Evolutionary conservation across 2,888 invertebrate species (phyloP).

Genomic region (Malacosoma neustria): DNA sequence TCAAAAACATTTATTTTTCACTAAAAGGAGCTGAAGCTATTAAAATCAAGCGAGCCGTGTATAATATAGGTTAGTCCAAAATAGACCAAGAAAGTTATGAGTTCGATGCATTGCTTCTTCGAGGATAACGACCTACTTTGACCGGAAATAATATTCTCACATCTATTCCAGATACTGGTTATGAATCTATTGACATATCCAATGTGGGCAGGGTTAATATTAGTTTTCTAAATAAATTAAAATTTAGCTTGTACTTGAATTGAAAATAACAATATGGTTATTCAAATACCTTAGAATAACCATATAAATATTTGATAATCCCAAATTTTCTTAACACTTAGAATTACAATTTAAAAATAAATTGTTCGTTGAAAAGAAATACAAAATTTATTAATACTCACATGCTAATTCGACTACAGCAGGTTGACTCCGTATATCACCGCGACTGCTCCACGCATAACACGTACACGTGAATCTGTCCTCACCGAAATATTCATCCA

Average conservation of each 20-base stretch:
- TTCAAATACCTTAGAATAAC: too few species aligned
- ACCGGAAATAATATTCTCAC: slow-evolving; percentile 51
- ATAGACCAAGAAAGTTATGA: slow-evolving; percentile 68
- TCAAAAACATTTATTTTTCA: background rate
- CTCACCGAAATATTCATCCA: slow-evolving; percentile 94
- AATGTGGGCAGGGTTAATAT: background rate
- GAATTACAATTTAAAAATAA: too few species aligned
- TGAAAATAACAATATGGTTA: too few species aligned
- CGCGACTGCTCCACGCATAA: slow-evolving; percentile 92
- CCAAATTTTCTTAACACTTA: too few species aligned
- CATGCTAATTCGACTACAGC: slow-evolving; percentile 94
- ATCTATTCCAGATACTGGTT: slow-evolving; percentile 19
- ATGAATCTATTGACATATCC: slow-evolving; percentile 22
- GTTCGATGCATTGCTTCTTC: slow-evolving; percentile 60
- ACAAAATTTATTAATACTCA: slow-evolving; percentile 77
- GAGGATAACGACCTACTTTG: slow-evolving; percentile 26
- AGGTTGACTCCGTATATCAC: slow-evolving; percentile 89
- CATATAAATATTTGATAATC: too few species aligned
- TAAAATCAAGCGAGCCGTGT: background rate
- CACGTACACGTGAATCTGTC: slow-evolving; percentile 95
- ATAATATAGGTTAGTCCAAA: slow-evolving; percentile 50
- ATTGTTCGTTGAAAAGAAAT: too few species aligned
- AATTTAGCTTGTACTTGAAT: too few species aligned
- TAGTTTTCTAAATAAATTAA: too few species aligned
- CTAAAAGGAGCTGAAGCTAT: background rate